Evolutionary conservation across 2,888 invertebrate species (phyloP).

Genomic region (Frankliniella fusca): DNA sequence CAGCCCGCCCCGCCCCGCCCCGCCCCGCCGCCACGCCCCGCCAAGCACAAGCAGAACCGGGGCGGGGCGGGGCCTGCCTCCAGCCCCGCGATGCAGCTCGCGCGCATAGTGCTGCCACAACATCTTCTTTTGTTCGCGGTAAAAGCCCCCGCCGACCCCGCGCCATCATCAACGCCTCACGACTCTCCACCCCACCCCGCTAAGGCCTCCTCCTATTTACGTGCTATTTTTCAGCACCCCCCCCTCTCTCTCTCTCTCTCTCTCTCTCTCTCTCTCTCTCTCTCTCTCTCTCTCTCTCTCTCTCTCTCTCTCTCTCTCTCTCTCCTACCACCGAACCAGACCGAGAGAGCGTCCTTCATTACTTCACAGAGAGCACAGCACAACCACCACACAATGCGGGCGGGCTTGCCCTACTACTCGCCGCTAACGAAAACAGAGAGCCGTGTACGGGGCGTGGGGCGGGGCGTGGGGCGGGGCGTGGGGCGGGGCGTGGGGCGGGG

Average conservation of each 20-base stretch:
- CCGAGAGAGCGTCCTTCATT: too few species aligned
- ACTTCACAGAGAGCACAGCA: too few species aligned
- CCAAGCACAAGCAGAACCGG: background rate
- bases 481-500: conserved; percentile 13
- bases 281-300: background rate
- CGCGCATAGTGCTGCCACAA: background rate
- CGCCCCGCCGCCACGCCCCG: background rate
- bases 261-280: conserved; percentile 31
- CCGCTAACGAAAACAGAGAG: too few species aligned
- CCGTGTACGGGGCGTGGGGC: too few species aligned
- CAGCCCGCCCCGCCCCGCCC: background rate
- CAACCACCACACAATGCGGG: too few species aligned
- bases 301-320: background rate
- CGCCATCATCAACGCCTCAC: background rate
- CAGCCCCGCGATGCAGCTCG: too few species aligned
- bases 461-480: too few species aligned
- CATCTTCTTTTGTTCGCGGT: background rate
- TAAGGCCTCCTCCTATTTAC: conserved; percentile 33
- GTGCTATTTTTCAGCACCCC: conserved; percentile 30
- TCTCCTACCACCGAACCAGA: too few species aligned
- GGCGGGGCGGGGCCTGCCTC: background rate
- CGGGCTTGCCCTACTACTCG: too few species aligned
- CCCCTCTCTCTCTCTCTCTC: background rate
- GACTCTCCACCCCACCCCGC: background rate
- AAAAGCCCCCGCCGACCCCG: background rate